Evolutionary conservation across 2,888 invertebrate species (phyloP).

Genomic region (Drosophila kuntzei): DNA sequence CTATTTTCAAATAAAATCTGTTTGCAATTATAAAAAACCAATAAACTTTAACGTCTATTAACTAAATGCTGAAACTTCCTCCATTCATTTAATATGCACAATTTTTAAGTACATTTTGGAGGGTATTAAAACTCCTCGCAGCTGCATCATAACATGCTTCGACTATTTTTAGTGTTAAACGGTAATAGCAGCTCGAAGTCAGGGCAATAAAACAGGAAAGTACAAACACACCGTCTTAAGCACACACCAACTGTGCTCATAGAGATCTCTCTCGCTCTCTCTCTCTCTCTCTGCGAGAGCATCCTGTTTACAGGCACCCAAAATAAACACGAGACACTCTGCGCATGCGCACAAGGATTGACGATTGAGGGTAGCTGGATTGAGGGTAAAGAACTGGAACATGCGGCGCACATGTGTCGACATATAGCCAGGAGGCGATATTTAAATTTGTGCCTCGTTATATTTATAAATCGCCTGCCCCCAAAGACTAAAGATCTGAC

Average conservation of each 20-base stretch:
- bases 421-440: constrained; percentile 46
- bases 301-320: constrained; percentile 65
- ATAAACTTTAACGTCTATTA: too few relatives aligned
- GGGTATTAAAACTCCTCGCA: constrained; percentile 43
- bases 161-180: constrained; percentile 65
- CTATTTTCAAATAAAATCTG: not conserved
- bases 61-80: not conserved
- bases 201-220: constrained; percentile 47
- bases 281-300: too few relatives aligned
- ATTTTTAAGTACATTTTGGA: constrained; percentile 1
- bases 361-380: constrained; percentile 9
- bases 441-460: constrained; percentile 38
- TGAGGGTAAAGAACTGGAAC: constrained; percentile 24
- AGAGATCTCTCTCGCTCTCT: too few relatives aligned
- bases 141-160: constrained; percentile 57
- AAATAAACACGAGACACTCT: constrained; percentile 48
- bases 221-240: constrained; percentile 25
- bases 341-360: constrained; percentile 55
- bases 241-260: not conserved
- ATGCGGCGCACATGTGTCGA: constrained; percentile 57
- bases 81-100: not conserved
- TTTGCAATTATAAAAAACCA: not conserved
- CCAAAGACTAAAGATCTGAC: constrained; percentile 13
- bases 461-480: constrained; percentile 57
- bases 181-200: constrained; percentile 39